Evolutionary conservation across 2,888 invertebrate genomes (phyloP).

Genomic region (Chironomus tentans): DNA sequence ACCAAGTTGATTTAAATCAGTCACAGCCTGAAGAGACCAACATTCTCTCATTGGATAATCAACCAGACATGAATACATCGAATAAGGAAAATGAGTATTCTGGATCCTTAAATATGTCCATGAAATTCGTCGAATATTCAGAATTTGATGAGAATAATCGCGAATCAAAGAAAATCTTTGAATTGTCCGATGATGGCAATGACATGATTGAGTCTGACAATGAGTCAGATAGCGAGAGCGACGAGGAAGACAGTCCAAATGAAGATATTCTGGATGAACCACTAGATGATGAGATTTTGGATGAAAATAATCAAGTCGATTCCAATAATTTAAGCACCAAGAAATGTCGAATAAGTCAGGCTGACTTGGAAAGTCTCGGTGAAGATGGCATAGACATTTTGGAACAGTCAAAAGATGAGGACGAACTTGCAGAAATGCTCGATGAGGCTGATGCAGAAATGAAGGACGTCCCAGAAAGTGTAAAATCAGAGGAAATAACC

Average conservation of each 20-base stretch:
- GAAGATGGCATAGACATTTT: too few species aligned
- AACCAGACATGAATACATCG: background rate
- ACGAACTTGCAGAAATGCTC: too few species aligned
- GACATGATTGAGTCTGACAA: background rate
- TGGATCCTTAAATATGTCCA: background rate
- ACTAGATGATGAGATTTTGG: too few species aligned
- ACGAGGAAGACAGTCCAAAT: background rate
- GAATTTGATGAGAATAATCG: background rate
- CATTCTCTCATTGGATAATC: conserved; percentile 7
- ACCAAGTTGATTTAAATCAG: background rate
- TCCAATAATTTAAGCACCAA: too few species aligned
- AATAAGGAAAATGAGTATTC: background rate
- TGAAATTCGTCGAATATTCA: background rate
- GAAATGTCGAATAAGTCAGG: too few species aligned
- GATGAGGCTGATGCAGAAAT: too few species aligned
- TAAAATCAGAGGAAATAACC: too few species aligned
- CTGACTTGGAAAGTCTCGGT: too few species aligned
- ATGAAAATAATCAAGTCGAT: too few species aligned
- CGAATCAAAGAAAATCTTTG: background rate
- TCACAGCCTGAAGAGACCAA: background rate
- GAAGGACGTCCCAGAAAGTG: too few species aligned
- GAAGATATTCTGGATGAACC: too few species aligned
- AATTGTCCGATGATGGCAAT: background rate
- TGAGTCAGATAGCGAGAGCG: background rate
- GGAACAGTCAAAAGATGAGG: too few species aligned